phyloP scores from a whole-genome alignment of 2,113 vertebrate genomes.

The Cyprinus carpio region DNA sequence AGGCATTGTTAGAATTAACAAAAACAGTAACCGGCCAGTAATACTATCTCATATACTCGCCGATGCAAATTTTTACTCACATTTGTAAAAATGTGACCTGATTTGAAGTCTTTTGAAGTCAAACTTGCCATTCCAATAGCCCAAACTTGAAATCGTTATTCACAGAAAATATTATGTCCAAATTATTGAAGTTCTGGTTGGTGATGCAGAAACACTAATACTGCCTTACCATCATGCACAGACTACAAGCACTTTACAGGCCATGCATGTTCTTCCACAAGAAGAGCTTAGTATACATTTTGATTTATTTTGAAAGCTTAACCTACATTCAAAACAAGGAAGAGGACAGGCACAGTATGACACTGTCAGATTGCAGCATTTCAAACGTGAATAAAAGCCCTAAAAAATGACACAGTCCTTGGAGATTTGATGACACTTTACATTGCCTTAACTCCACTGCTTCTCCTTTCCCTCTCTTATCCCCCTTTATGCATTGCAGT shows the following conservation, averaged over 20 bases:
- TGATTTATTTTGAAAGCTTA: conserved; percentile 48
- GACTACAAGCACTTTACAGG: not conserved
- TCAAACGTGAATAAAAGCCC: conserved; percentile 21
- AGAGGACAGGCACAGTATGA: conserved; percentile 19
- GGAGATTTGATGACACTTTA: conserved; percentile 1
- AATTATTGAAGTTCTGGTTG: too few species aligned
- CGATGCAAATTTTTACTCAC: too few species aligned
- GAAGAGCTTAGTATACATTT: conserved; percentile 38
- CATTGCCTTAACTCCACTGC: not conserved
- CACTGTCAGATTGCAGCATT: conserved; percentile 19
- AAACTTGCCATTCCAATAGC: not conserved
- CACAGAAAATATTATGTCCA: too few species aligned
- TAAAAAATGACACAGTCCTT: conserved; percentile 26
- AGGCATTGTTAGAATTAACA: not conserved
- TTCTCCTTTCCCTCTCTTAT: not conserved
- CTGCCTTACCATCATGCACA: not conserved
- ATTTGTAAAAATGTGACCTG: too few species aligned
- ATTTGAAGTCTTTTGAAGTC: too few species aligned
- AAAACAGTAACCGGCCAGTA: not conserved
- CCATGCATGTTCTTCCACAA: not conserved
- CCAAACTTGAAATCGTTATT: too few species aligned
- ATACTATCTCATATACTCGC: not conserved
- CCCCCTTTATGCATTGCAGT: not conserved
- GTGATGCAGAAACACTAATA: not conserved
- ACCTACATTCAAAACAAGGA: conserved; percentile 38